Percentiles rank a stretch among this genome's conserved stretches.
phyloP scores from a whole-genome alignment of 2,888 invertebrate genomes.

The Aproaerema taeniolella region DNA sequence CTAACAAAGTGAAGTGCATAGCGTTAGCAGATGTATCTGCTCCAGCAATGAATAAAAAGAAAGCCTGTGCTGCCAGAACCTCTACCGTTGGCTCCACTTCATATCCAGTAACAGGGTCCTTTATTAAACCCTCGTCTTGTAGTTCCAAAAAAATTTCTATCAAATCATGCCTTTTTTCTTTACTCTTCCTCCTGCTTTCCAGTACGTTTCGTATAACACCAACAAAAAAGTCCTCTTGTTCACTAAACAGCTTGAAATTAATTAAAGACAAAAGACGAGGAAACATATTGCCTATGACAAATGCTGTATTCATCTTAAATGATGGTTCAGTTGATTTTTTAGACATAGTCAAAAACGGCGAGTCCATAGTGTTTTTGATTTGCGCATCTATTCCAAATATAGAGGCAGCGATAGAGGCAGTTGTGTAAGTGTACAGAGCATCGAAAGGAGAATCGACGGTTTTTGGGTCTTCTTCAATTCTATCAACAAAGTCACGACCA shows the following conservation, averaged over 20 bases:
- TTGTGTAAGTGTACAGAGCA: constrained; percentile 42
- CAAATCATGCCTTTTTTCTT: constrained; percentile 39
- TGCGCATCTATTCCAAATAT: constrained; percentile 60
- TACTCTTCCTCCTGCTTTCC: constrained; percentile 29
- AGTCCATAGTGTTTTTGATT: constrained; percentile 46
- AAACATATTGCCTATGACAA: constrained; percentile 28
- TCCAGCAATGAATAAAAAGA: constrained; percentile 65
- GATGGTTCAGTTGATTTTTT: constrained; percentile 34
- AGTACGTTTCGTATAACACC: constrained; percentile 44
- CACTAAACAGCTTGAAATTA: constrained; percentile 39
- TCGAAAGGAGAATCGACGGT: constrained; percentile 34
- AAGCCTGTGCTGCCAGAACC: constrained; percentile 56
- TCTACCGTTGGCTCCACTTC: constrained; percentile 43
- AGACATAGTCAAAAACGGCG: constrained; percentile 45
- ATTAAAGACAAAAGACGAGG: constrained; percentile 36
- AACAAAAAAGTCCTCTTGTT: constrained; percentile 46
- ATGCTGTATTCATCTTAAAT: constrained; percentile 24
- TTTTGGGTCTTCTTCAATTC: constrained; percentile 30
- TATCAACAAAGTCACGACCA: constrained; percentile 41
- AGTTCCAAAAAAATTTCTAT: constrained; percentile 47
- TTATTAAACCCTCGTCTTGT: constrained; percentile 42
- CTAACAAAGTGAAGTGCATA: constrained; percentile 49
- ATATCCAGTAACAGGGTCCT: constrained; percentile 38
- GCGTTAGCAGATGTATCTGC: constrained; percentile 57
- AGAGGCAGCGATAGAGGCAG: constrained; percentile 49